Conservation (phyloP, 2,113 vertebrate genomes). For the Agapornis roseicollis region DNA sequence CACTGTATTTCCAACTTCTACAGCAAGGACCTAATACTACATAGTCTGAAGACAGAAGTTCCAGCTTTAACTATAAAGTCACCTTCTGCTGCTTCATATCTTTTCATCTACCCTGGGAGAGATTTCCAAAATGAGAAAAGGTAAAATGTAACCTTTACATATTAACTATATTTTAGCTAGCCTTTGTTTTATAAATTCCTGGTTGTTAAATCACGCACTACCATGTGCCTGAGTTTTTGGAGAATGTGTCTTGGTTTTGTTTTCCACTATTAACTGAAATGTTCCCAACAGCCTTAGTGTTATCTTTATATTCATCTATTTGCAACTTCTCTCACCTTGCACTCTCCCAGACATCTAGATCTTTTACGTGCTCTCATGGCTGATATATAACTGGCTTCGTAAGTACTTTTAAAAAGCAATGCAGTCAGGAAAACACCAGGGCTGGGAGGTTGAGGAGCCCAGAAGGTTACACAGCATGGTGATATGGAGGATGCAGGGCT, state of each 20-base stretch:
- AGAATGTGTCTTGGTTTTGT: background rate
- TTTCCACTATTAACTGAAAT: background rate
- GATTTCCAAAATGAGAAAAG: background rate
- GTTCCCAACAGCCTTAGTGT: background rate
- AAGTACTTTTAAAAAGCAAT: background rate
- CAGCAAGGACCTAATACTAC: background rate
- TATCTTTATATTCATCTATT: background rate
- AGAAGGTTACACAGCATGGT: background rate
- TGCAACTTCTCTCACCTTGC: rapidly evolving
- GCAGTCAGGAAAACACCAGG: background rate
- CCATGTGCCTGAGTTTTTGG: background rate
- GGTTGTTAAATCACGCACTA: background rate
- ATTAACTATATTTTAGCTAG: background rate
- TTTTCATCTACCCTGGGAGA: background rate
- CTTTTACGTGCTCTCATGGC: background rate
- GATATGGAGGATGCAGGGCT: background rate
- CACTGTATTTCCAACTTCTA: background rate
- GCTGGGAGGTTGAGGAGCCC: background rate
- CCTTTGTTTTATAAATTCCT: background rate
- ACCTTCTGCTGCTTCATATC: background rate
- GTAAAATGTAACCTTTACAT: background rate
- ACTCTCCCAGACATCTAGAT: background rate
- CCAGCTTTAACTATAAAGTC: background rate
- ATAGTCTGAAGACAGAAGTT: background rate
- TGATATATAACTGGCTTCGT: background rate